A percentile compares a stretch with the other conserved stretches of the same genome.
phyloP scores from a whole-genome alignment of 2,888 invertebrate species.

The Drosophila pseudotakahashii region DNA sequence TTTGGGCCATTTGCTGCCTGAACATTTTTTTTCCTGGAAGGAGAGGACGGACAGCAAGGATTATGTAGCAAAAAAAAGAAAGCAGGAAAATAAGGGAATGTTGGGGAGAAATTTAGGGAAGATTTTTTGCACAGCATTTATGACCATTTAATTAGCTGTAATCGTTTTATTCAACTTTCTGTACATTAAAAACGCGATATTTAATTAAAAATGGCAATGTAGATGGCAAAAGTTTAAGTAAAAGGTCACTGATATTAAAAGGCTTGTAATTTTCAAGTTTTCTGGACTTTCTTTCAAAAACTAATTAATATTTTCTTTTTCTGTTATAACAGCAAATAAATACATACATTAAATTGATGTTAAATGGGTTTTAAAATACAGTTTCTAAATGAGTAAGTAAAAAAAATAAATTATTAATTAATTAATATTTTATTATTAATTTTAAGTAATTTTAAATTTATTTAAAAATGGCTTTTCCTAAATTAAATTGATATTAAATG shows the following conservation, averaged over 20 bases:
- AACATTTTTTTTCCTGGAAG: conserved; percentile 2
- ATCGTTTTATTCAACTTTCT: background rate
- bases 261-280: background rate
- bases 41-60: background rate
- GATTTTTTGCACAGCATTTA: background rate
- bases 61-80: background rate
- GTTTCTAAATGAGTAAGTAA: no score
- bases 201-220: background rate
- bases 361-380: no score
- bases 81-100: background rate
- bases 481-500: no score
- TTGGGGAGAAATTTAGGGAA: background rate
- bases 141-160: conserved; percentile 3
- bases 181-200: background rate
- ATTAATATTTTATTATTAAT: no score
- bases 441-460: no score
- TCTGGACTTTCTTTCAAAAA: no score
- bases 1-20: conserved; percentile 58
- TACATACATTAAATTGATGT: no score
- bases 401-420: no score
- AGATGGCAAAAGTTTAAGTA: background rate
- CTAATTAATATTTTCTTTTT: no score
- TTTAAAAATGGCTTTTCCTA: no score
- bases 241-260: background rate
- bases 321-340: no score